Conservation (phyloP, 2,888 invertebrate genomes). For the Epistrophe grossulariae region DNA sequence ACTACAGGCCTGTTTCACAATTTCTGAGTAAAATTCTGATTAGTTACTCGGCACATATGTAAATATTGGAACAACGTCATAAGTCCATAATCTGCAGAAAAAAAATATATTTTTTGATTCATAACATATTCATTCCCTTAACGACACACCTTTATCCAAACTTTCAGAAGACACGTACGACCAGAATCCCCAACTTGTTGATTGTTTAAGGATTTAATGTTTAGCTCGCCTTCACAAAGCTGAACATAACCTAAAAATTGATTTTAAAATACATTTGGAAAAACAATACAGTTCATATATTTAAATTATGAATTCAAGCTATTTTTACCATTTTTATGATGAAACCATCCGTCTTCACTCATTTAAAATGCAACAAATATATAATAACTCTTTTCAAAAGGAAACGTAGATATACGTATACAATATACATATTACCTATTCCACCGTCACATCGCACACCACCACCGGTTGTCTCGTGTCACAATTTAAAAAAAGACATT, state of each 20-base stretch:
- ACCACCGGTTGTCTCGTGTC: constrained; percentile 59
- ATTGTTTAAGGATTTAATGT: background rate
- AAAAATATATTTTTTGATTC: too few relatives aligned
- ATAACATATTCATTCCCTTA: too few relatives aligned
- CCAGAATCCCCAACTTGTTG: background rate
- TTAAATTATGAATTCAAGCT: constrained; percentile 5
- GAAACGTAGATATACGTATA: constrained; percentile 42
- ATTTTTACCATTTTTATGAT: constrained; percentile 25
- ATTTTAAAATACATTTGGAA: background rate
- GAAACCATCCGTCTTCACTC: constrained; percentile 8
- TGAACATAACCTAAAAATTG: too few relatives aligned
- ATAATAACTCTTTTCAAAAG: constrained; percentile 28
- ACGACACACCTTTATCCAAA: background rate
- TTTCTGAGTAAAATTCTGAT: too few relatives aligned
- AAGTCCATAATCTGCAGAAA: too few relatives aligned
- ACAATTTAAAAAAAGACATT: constrained; percentile 58
- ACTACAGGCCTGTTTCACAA: too few relatives aligned
- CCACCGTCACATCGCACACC: background rate
- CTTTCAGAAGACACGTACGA: background rate
- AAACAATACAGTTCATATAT: background rate
- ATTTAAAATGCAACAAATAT: constrained; percentile 58
- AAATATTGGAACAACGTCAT: too few relatives aligned
- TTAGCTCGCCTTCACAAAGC: background rate
- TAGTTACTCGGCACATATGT: too few relatives aligned
- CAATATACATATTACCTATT: constrained; percentile 41